phyloP scores from a whole-genome alignment of 2,113 vertebrate species.

The Corythaixoides concolor region DNA sequence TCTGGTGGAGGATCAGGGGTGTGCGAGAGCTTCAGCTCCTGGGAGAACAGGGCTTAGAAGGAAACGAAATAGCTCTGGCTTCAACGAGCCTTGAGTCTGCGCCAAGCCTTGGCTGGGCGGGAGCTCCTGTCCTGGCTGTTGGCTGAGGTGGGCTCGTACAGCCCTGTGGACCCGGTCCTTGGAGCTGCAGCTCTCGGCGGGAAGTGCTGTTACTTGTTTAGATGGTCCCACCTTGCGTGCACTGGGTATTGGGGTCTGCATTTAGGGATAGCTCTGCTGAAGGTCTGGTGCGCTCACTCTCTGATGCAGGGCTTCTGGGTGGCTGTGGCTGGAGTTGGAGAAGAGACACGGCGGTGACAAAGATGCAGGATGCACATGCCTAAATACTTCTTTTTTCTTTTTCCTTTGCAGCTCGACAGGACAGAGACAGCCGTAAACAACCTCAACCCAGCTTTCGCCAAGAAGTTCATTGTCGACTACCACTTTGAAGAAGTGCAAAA shows the following conservation, averaged over 20 bases:
- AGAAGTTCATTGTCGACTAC: constrained; percentile 93
- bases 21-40: neutral
- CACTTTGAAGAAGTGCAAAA: constrained; percentile 98
- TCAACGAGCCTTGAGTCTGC: neutral
- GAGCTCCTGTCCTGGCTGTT: neutral
- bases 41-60: neutral
- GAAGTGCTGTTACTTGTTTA: rapidly evolving
- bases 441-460: constrained; percentile 93
- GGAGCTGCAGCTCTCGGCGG: neutral
- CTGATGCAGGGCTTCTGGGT: neutral
- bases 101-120: neutral
- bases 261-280: neutral
- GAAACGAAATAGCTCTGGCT: neutral
- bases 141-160: neutral
- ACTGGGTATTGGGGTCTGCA: neutral
- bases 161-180: rapidly evolving
- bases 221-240: neutral
- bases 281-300: rapidly evolving
- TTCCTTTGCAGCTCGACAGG: constrained; percentile 82
- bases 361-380: neutral
- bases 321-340: neutral
- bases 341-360: neutral
- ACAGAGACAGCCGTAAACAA: constrained; percentile 96
- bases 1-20: neutral
- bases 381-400: neutral